These are phyloP conservation scores for Conger conger DNA, from an alignment of 2,113 vertebrate species.

Conservation along the genomic window DNA sequence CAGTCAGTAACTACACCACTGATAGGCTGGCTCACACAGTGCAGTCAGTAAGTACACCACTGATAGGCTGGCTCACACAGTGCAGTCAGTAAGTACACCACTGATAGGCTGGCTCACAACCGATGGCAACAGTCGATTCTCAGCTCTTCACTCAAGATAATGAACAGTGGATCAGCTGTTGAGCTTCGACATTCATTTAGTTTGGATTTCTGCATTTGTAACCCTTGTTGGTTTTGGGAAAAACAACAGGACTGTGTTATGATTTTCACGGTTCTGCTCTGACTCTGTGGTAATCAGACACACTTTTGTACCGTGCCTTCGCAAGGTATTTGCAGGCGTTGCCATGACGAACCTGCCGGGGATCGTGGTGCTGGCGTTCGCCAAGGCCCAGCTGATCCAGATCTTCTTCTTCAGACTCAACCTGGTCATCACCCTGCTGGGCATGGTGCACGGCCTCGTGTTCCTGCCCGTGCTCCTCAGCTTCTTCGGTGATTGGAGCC, in stretches of 20 bases:
- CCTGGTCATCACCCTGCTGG: conserved; percentile 83
- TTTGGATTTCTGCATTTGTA: background rate
- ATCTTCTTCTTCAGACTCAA: conserved; percentile 98
- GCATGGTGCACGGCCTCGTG: conserved; percentile 79
- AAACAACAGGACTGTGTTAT: background rate
- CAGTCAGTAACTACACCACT: conserved; percentile 76
- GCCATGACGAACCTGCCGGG: conserved; percentile 94
- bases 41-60: conserved; percentile 79
- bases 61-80: no score
- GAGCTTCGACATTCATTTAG: background rate
- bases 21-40: no score
- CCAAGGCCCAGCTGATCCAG: conserved; percentile 88
- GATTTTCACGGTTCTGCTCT: background rate
- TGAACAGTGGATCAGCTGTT: background rate
- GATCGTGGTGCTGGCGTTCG: conserved; percentile 84
- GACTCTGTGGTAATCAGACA: background rate
- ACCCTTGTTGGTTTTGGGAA: background rate
- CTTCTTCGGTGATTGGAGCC: conserved; percentile 77
- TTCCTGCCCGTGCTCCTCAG: conserved; percentile 92
- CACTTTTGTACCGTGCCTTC: background rate
- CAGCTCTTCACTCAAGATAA: background rate
- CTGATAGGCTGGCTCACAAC: background rate
- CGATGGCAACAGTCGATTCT: background rate
- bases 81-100: conserved; percentile 81
- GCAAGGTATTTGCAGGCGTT: conserved; percentile 88